Base-by-base conservation (phyloP, 1,140 invertebrate genomes). In the Himalopsyche phryganea region DNA sequence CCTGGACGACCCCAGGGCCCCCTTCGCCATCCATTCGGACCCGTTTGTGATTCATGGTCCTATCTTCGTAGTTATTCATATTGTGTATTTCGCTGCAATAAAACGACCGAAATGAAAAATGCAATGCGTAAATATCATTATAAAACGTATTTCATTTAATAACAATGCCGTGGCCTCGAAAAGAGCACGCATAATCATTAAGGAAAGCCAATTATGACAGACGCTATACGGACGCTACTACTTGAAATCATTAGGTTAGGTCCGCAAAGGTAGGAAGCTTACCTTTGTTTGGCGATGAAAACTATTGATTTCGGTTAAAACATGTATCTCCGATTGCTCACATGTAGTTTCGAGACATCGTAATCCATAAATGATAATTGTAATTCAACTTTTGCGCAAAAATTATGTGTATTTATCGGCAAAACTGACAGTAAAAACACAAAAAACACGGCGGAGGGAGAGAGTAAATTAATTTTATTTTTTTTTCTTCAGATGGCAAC, bases 61-160 rank as follows among this genome's bases (percentile, higher is more conserved):
- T 71, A 67, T 78, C 75, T 52, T 75, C 74, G 65, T 78, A 74
- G 76, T 78, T 77, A 71, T 78, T 78, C 75, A 77, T 77, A 68
- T 50, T 41, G 45, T 17, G 46, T 40, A 40, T 36, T 47, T 38
- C 53, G 53, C 53, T 56, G 15, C 47, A 63, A 52, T 42, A 46
- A 59, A 65, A 48, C 60, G 63, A 61, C 3, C 23, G 23, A 3
- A 28, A 28, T 28, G 23, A 28, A 50, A 58, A 65, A 60, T 51
- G 57, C 46, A 54, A 58, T 58, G 62, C 62, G 23, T 28, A 28
- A 28, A 28, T 9, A 28, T 28, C 23, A 28, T 28, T 5, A 28
- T 28, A 28, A 9, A 28, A 40, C 11, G n/a, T 13, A 40, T 15
- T 40, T 40, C 38, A 40, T 4, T 40, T 40, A 13, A 13, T 15